Base-by-base conservation (phyloP, 2,888 invertebrate species). In the Cryptocheilus praepositus region DNA sequence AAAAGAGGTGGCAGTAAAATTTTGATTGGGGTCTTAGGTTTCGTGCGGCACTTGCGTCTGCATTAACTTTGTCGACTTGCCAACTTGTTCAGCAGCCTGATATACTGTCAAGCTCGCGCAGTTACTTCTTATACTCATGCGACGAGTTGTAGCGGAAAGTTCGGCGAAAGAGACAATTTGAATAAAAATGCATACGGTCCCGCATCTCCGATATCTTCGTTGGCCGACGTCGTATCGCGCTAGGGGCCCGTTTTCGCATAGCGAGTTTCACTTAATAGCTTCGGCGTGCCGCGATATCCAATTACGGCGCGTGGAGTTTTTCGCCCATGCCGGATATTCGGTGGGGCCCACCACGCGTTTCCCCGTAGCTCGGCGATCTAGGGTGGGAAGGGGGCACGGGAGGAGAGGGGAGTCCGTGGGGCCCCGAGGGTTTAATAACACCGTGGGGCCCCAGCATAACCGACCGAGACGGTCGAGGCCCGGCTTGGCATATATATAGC, bases 381-480 rank as follows among this genome's bases (percentile, higher is more conserved):
- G 13, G 36, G 36, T 8, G 36, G 36, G 11, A 11, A 11, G 36
- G 52, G 21, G 46, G 43, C 15, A 53, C 5, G 44, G 46, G 71
- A 62, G 68, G 71, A 62, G 71, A 62, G 62, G 67, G 73, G 7
- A 70, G 63, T 70, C 74, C 59, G 65, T 65, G 62, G 72, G 76
- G 71, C 76, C 79, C 79, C 67, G 70, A 77, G 77, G 71, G 74
- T 79, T 80, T 80, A 80, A 80, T 80, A 79, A 80, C 79, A 79
- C 75, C 77, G 70, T 80, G 70, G 70, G 77, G 62, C 49, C 69
- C 61, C 43, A 64, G 79, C 76, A 79, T 77, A 77, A 79, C 77
- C 70, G 77, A 74, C 74, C 80, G 64, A 74, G 76, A 75, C 71
- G 64, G 72, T 60, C 70, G 61, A 53, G 70, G 62, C 54, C 60